phyloP scores from a whole-genome alignment of 2,113 vertebrate genomes.

The Macroglossus sobrinus region DNA sequence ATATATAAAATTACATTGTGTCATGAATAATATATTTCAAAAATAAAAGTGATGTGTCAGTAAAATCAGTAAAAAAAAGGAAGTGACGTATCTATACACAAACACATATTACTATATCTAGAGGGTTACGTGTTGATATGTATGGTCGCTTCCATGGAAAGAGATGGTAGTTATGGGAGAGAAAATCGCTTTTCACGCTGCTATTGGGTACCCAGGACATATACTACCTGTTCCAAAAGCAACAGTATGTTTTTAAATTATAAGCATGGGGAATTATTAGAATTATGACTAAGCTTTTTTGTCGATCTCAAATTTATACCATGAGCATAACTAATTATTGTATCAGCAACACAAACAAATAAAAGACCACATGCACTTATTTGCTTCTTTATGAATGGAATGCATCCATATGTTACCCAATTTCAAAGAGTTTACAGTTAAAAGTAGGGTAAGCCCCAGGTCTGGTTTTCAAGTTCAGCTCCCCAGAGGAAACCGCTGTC shows the following conservation, averaged over 20 bases:
- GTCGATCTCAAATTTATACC: neutral
- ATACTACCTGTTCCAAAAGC: neutral
- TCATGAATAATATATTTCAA: neutral
- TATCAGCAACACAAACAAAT: neutral
- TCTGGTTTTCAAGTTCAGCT: neutral
- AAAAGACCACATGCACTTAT: neutral
- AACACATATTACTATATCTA: neutral
- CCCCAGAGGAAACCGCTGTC: neutral
- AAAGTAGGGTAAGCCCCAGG: neutral
- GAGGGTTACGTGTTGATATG: neutral
- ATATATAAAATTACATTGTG: no score
- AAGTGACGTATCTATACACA: neutral
- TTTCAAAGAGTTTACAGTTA: neutral
- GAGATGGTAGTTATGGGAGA: neutral
- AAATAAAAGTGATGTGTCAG: neutral
- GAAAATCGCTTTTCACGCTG: neutral
- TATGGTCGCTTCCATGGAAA: neutral
- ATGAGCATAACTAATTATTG: neutral
- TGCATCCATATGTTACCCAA: fast-evolving
- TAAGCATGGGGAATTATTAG: neutral
- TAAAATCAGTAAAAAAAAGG: neutral
- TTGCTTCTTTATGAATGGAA: neutral
- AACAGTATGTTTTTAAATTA: neutral
- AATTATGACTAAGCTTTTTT: neutral
- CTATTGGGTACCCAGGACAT: neutral